Evolutionary conservation across 2,113 vertebrate species (phyloP).

Genomic region (Dryoscopus gambensis): DNA sequence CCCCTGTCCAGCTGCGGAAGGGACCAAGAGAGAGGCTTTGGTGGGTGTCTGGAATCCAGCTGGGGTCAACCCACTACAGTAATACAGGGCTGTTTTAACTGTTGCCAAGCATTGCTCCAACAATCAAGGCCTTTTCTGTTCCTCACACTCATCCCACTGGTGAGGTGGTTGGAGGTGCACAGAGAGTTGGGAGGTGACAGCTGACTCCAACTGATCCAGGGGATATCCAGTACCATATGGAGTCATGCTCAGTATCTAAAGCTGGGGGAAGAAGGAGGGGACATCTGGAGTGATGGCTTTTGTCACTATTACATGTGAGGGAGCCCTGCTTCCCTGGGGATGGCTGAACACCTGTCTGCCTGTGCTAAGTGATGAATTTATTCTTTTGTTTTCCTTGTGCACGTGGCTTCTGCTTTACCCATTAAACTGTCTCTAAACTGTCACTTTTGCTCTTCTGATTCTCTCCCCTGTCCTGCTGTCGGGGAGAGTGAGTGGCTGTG

Average conservation of each 20-base stretch:
- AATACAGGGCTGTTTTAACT: background rate
- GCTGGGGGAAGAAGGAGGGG: background rate
- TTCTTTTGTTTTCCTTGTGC: background rate
- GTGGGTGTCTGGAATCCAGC: background rate
- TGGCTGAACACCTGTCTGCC: background rate
- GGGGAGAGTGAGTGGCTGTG: background rate
- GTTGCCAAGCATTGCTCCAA: background rate
- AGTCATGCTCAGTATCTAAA: background rate
- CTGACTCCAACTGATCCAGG: background rate
- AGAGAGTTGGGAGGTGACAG: background rate
- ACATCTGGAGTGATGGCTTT: rapidly evolving
- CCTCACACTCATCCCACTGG: background rate
- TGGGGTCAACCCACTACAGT: background rate
- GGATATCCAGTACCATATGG: background rate
- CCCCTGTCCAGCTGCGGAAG: background rate
- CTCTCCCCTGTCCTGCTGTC: background rate
- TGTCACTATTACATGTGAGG: background rate
- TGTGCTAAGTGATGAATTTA: background rate
- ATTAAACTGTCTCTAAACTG: background rate
- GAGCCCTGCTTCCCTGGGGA: background rate
- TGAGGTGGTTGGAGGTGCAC: background rate
- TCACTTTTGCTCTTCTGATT: background rate
- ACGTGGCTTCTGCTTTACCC: background rate
- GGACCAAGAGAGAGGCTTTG: background rate
- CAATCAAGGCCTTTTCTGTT: background rate